These are phyloP conservation scores for Scaptomyza pallida DNA, from an alignment of 1,140 invertebrate genomes.

Conservation along the genomic window DNA sequence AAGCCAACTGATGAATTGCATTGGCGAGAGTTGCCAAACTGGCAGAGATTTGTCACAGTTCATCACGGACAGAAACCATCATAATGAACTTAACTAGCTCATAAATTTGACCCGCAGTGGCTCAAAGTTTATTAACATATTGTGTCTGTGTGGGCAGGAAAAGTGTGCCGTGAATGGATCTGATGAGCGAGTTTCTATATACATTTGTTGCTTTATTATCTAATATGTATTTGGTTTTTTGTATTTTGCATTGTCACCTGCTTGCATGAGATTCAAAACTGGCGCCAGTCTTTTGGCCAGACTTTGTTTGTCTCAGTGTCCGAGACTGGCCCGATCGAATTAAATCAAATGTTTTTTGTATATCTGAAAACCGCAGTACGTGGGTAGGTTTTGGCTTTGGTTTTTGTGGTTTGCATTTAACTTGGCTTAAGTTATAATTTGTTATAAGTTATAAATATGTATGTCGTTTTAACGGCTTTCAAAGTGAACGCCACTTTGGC, in stretches of 20 bases:
- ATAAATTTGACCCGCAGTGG: conserved; percentile 7
- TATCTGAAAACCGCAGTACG: conserved; percentile 54
- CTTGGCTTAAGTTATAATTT: conserved; percentile 71
- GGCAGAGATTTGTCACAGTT: conserved; percentile 58
- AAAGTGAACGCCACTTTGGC: conserved; percentile 53
- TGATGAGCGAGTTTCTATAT: conserved; percentile 25
- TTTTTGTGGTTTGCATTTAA: conserved; percentile 64
- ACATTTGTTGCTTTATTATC: conserved; percentile 11
- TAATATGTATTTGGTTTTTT: conserved; percentile 17
- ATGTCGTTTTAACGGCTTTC: conserved; percentile 64
- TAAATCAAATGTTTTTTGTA: conserved; percentile 65
- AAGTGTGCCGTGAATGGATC: conserved; percentile 68
- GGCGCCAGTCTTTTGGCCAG: conserved; percentile 60
- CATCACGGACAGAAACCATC: conserved; percentile 15
- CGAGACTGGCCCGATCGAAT: conserved; percentile 60
- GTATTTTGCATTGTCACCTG: conserved; percentile 70
- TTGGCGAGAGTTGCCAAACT: conserved; percentile 13
- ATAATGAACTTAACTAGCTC: conserved; percentile 7
- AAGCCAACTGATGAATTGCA: conserved; percentile 69
- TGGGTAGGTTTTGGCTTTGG: conserved; percentile 53
- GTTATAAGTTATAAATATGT: conserved; percentile 53
- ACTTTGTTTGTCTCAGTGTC: conserved; percentile 21
- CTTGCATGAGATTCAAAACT: conserved; percentile 29
- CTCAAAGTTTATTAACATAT: conserved; percentile 54
- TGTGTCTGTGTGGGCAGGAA: conserved; percentile 33